phyloP scores from a whole-genome alignment of 92 coral and sea anemone species.

The Siderastrea siderea region DNA sequence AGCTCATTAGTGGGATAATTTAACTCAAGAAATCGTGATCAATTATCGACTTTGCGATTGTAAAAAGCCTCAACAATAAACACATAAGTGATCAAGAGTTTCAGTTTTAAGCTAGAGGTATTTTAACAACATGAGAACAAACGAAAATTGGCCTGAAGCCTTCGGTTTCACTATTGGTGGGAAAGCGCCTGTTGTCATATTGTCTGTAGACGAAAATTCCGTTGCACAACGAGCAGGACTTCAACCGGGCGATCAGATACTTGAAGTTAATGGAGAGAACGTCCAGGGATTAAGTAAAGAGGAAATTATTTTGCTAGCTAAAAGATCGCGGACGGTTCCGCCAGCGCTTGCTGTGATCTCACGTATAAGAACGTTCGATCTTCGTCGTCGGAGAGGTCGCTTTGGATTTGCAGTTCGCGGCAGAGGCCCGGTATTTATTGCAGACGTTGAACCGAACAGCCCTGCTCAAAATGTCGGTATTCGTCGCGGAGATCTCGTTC shows the following conservation, averaged over 20 bases:
- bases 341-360: slow-evolving; percentile 98
- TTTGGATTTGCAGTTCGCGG: slow-evolving; percentile 98
- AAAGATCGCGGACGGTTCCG: slow-evolving; percentile 95
- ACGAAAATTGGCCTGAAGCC: slow-evolving; percentile 95
- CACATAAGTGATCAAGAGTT: background rate
- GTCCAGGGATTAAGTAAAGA: slow-evolving; percentile 92
- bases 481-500: slow-evolving; percentile 90
- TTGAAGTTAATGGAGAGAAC: slow-evolving; percentile 95
- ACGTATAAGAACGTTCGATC: slow-evolving; percentile 94
- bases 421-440: slow-evolving; percentile 93
- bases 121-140: slow-evolving; percentile 73
- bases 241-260: slow-evolving; percentile 97
- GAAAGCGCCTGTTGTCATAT: slow-evolving; percentile 94
- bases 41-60: slow-evolving; percentile 36
- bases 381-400: slow-evolving; percentile 90
- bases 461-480: slow-evolving; percentile 94
- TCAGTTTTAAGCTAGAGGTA: background rate
- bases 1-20: slow-evolving; percentile 18
- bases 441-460: slow-evolving; percentile 84
- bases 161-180: slow-evolving; percentile 98
- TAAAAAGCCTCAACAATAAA: background rate
- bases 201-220: slow-evolving; percentile 90
- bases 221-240: slow-evolving; percentile 98
- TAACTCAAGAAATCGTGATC: slow-evolving; percentile 5
- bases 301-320: slow-evolving; percentile 84